Conservation (phyloP, 2,797 vertebrate genomes). For the Morus bassanus region DNA sequence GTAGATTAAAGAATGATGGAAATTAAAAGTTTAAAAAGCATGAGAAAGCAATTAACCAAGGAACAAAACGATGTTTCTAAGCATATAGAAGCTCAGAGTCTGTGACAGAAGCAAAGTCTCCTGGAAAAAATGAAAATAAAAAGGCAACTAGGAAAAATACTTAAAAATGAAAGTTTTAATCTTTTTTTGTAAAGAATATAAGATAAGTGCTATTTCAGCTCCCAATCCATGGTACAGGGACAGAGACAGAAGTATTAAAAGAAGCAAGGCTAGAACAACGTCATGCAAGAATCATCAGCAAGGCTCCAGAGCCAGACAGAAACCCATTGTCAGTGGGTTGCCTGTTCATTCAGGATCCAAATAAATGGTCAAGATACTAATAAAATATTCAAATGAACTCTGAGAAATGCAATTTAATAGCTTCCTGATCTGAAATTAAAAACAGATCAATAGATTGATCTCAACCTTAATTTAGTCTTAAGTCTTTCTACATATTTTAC, state of each 20-base stretch:
- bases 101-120: constrained; percentile 19
- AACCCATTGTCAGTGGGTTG: not conserved
- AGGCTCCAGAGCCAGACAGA: not conserved
- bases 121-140: not conserved
- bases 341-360: not conserved
- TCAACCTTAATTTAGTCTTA: not conserved
- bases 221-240: not conserved
- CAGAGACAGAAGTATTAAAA: not conserved
- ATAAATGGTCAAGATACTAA: not conserved
- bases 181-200: not conserved
- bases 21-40: constrained; percentile 57
- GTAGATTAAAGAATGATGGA: constrained; percentile 46
- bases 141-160: not conserved
- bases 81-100: not conserved
- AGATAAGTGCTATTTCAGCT: not conserved
- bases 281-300: not conserved
- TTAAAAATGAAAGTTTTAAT: not conserved
- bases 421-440: not conserved
- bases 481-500: not conserved
- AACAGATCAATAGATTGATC: not conserved
- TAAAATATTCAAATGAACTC: constrained; percentile 22
- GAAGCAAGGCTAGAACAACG: not conserved
- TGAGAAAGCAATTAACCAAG: constrained; percentile 52
- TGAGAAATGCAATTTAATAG: not conserved
- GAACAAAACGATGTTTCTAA: constrained; percentile 1